A percentile compares a stretch with the other conserved stretches of the same genome.
Conservation (phyloP, 2,113 vertebrate species). For the Hemiprocne comata region DNA sequence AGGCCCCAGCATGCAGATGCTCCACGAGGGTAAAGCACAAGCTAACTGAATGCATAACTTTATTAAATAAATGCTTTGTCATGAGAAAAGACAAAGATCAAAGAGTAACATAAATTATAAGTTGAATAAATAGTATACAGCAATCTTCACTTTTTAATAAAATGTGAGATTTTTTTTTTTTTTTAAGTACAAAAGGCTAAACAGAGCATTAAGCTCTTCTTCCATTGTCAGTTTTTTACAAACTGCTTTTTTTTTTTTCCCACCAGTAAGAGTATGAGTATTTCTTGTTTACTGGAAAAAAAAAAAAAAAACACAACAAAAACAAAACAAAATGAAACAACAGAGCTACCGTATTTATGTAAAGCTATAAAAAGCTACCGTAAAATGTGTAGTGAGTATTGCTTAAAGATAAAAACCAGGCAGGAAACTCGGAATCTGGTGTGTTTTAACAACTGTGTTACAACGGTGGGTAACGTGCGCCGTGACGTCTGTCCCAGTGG, state of each 20-base stretch:
- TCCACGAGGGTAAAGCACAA: conserved; percentile 50
- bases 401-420: conserved; percentile 81
- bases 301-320: conserved; percentile 27
- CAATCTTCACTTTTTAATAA: conserved; percentile 98
- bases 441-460: conserved; percentile 73
- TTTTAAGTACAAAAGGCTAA: conserved; percentile 94
- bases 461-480: conserved; percentile 54
- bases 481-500: conserved; percentile 24
- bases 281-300: conserved; percentile 81
- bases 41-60: conserved; percentile 96
- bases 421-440: conserved; percentile 85
- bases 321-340: conserved; percentile 72
- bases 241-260: conserved; percentile 82
- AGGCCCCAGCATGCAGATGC: background rate
- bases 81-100: conserved; percentile 99
- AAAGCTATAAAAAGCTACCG: conserved; percentile 84
- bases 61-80: conserved; percentile 99
- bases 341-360: conserved; percentile 76
- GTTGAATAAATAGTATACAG: conserved; percentile 99
- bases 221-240: conserved; percentile 83
- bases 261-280: conserved; percentile 86
- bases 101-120: conserved; percentile 99
- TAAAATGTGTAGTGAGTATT: conserved; percentile 88
- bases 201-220: conserved; percentile 86
- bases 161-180: conserved; percentile 91